Evolutionary conservation across 2,888 invertebrate species (phyloP).

Genomic region (Crematogaster levior): DNA sequence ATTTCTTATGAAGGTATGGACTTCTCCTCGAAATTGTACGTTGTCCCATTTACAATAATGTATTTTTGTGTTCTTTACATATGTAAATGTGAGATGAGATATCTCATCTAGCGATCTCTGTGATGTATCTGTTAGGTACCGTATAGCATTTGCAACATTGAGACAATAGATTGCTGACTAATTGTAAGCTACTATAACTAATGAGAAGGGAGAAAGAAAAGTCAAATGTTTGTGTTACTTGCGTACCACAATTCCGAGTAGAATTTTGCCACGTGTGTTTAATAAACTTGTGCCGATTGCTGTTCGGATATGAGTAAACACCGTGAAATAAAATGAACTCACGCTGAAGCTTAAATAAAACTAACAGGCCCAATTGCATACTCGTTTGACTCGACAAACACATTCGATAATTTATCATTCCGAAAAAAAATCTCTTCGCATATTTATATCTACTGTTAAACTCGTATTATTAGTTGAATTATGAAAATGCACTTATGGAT

Average conservation of each 20-base stretch:
- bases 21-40: constrained; percentile 47
- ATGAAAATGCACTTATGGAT: constrained; percentile 15
- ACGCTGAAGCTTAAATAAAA: constrained; percentile 29
- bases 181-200: constrained; percentile 38
- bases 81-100: constrained; percentile 17
- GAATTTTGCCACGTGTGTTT: constrained; percentile 28
- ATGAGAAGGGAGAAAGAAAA: constrained; percentile 14
- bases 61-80: constrained; percentile 21
- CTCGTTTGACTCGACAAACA: constrained; percentile 2
- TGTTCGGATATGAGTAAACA: not conserved
- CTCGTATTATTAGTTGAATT: constrained; percentile 13
- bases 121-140: constrained; percentile 44
- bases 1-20: constrained; percentile 31
- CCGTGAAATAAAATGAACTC: constrained; percentile 16
- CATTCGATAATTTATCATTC: not conserved
- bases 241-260: constrained; percentile 37
- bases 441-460: not conserved
- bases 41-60: constrained; percentile 24
- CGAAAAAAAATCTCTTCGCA: not conserved
- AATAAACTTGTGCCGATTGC: constrained; percentile 17
- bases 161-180: constrained; percentile 30
- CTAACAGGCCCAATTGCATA: constrained; percentile 50
- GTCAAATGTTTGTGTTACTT: constrained; percentile 34
- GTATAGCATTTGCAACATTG: constrained; percentile 47
- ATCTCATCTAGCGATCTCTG: not conserved